Evolutionary conservation across 2,797 vertebrate genomes (phyloP), one percentile per base, ranked within the genome.

Genomic region (Perdix hodgsoniae): DNA sequence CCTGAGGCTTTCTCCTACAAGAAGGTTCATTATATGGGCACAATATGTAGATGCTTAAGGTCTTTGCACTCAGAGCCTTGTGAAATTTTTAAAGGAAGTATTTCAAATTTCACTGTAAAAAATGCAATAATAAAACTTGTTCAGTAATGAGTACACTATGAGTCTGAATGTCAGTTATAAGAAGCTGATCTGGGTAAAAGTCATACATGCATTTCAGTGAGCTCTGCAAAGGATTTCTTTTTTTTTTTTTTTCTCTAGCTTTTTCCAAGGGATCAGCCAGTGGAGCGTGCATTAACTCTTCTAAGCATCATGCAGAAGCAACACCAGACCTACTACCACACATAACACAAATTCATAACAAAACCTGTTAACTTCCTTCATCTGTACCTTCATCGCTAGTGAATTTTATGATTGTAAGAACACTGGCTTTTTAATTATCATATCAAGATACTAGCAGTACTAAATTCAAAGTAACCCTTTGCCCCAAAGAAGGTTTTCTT

Each of bases 151-250:
- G 35, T 72, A 10, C 17, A 81, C 59, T 70, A 1, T 50, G 45
- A 16, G 18, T 56, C 17, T 90, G 60, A 86, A 88, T 76, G 29
- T 60, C 77, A 42, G 24, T 33, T 57, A 31, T 23, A 84, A 82
- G 76, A 73, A 56, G 19, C 14, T 70, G 50, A 29, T 49, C 35
- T 56, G 18, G 10, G n/a, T 8, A 31, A 84, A 69, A 86, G 47
- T 33, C 1, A 0, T 49, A 12, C 2, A 6, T 19, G 19, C 13
- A 7, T 33, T 52, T 7, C 37, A 66, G 9, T 26, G 56, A 64
- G 10, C 10, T 76, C 35, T 70, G 42, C 14, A 79, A 54, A 70
- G 5, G 31, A n/a, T 56, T 76, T 47, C 10, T 10, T 26, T 3
- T 18, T 14, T 1, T 14, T 1, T 86, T 82, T 86, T 18, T 94